These are phyloP conservation scores for Agrotis segetum DNA, from an alignment of 2,888 invertebrate genomes.

Conservation along the genomic window DNA sequence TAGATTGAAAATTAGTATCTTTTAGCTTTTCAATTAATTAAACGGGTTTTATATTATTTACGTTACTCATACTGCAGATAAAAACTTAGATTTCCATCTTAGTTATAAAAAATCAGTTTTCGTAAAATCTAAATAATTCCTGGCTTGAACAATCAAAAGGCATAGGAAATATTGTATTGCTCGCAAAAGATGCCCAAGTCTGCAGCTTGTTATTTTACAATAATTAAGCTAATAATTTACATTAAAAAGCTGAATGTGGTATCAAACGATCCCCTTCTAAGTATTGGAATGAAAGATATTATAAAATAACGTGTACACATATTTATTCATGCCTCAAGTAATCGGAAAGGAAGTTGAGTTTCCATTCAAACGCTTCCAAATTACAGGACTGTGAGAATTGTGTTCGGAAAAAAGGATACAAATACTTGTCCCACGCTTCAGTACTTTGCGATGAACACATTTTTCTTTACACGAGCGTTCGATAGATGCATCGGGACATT, in stretches of 20 bases:
- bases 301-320: slow-evolving; percentile 46
- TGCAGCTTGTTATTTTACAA: slow-evolving; percentile 44
- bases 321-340: slow-evolving; percentile 36
- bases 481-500: slow-evolving; percentile 55
- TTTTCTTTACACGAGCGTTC: slow-evolving; percentile 50
- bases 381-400: slow-evolving; percentile 26
- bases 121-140: slow-evolving; percentile 5
- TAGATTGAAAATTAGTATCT: not conserved
- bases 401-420: slow-evolving; percentile 22
- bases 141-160: slow-evolving; percentile 19
- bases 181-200: slow-evolving; percentile 35
- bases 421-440: slow-evolving; percentile 30
- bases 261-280: slow-evolving; percentile 29
- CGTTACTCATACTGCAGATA: not conserved
- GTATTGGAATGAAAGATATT: slow-evolving; percentile 36
- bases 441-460: slow-evolving; percentile 44
- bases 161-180: slow-evolving; percentile 33
- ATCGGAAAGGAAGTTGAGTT: slow-evolving; percentile 25
- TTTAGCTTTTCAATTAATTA: not conserved
- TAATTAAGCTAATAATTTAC: slow-evolving; percentile 26
- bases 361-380: slow-evolving; percentile 34
- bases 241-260: slow-evolving; percentile 12
- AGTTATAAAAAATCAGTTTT: not conserved
- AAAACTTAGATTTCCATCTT: not conserved
- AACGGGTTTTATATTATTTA: not conserved